These are phyloP conservation scores for Trichonephila clavipes DNA, from an alignment of 1,140 invertebrate genomes.

Conservation along the genomic window DNA sequence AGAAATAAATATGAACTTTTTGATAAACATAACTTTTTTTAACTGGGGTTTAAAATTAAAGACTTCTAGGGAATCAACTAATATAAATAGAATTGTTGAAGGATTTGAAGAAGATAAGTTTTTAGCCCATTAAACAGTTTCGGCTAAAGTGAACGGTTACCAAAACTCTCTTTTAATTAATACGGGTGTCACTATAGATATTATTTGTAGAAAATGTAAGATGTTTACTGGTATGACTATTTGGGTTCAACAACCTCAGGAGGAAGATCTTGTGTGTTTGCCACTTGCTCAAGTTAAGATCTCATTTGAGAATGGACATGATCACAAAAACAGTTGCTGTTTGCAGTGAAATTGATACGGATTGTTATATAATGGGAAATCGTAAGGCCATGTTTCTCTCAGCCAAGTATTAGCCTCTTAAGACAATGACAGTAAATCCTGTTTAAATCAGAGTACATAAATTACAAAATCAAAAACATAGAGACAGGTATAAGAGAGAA, in stretches of 20 bases:
- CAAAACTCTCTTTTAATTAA: neutral
- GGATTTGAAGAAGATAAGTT: neutral
- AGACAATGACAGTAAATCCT: too few species aligned
- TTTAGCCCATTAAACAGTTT: neutral
- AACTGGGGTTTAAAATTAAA: neutral
- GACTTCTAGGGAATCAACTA: neutral
- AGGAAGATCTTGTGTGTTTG: neutral
- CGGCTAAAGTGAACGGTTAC: neutral
- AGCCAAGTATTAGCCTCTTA: too few species aligned
- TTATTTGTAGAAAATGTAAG: neutral
- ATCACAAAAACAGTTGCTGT: too few species aligned
- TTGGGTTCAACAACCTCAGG: conserved; percentile 17
- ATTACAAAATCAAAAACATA: too few species aligned
- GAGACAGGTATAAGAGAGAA: too few species aligned
- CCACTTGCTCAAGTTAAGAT: neutral
- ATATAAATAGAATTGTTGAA: neutral
- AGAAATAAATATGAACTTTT: too few species aligned
- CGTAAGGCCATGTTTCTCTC: too few species aligned
- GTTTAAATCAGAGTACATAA: too few species aligned
- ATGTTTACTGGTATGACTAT: neutral
- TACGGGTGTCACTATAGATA: conserved; percentile 10
- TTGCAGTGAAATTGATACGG: too few species aligned
- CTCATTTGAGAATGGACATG: too few species aligned
- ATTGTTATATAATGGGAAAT: too few species aligned
- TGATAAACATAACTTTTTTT: too few species aligned